A percentile compares a stretch with the other conserved stretches of the same genome.
phyloP scores from a whole-genome alignment of 2,113 vertebrate genomes.

The Austrofundulus limnaeus region DNA sequence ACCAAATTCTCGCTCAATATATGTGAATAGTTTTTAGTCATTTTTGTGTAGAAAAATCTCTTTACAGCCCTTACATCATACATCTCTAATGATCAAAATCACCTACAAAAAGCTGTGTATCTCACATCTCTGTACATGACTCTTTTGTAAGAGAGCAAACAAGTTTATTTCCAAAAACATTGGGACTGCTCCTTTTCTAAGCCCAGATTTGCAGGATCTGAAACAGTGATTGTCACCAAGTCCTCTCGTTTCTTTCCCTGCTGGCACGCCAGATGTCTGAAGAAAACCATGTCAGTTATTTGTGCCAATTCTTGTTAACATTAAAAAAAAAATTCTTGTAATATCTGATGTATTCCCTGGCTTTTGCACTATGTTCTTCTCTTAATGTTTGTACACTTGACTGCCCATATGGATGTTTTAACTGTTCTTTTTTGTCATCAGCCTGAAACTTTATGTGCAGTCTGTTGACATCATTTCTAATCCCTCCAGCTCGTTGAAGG shows the following conservation, averaged over 20 bases:
- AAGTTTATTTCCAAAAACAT: too few relatives aligned
- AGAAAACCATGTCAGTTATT: background rate
- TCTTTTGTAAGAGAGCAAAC: too few relatives aligned
- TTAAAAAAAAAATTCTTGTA: too few relatives aligned
- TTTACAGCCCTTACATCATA: too few relatives aligned
- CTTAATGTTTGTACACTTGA: background rate
- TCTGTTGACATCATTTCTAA: background rate
- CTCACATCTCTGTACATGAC: too few relatives aligned
- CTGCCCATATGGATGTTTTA: background rate
- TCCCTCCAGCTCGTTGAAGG: background rate
- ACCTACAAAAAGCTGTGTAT: too few relatives aligned
- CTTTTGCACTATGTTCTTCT: too few relatives aligned
- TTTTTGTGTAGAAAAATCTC: too few relatives aligned
- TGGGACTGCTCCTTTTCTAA: background rate
- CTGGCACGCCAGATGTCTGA: background rate
- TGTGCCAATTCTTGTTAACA: too few relatives aligned
- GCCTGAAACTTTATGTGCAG: background rate
- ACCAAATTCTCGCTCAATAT: too few relatives aligned
- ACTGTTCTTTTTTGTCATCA: background rate
- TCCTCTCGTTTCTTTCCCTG: background rate
- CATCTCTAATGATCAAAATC: too few relatives aligned
- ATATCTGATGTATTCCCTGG: background rate
- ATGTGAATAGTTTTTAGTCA: too few relatives aligned
- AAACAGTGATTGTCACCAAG: background rate
- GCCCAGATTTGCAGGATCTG: background rate